phyloP scores from a whole-genome alignment of 2,888 invertebrate genomes.

The Protonemura montana region DNA sequence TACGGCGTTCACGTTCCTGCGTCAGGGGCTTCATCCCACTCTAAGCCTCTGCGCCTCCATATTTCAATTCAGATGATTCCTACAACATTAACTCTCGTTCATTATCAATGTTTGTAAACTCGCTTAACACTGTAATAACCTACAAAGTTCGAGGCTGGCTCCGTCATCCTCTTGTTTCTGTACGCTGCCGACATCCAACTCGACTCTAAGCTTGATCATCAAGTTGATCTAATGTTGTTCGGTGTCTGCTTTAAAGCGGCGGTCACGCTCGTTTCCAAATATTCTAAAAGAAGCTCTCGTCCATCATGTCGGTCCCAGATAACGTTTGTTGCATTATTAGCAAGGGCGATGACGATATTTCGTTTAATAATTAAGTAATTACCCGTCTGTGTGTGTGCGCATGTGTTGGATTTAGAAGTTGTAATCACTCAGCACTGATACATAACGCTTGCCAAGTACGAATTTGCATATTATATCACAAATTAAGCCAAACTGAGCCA shows the following conservation, averaged over 20 bases:
- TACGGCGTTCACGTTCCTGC: background rate
- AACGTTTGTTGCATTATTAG: background rate
- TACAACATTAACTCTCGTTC: background rate
- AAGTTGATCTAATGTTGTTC: background rate
- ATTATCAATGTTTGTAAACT: background rate
- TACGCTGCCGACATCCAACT: background rate
- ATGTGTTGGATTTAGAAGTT: too few relatives aligned
- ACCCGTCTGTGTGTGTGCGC: background rate
- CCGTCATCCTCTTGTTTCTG: constrained; percentile 7
- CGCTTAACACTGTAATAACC: background rate
- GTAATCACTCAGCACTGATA: background rate
- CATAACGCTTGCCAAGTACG: background rate
- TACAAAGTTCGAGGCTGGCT: background rate
- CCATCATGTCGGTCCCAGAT: background rate
- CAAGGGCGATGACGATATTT: background rate
- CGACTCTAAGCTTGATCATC: background rate
- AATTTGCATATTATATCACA: background rate
- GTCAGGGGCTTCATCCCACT: background rate
- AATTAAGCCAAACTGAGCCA: background rate
- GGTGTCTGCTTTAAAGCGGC: background rate
- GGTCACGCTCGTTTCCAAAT: background rate
- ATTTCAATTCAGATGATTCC: constrained; percentile 4
- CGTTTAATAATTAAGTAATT: background rate
- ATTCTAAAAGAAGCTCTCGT: background rate
- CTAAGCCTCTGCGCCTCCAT: background rate